These are phyloP conservation scores for Isurus oxyrinchus DNA, from an alignment of 2,113 vertebrate genomes.

Conservation along the genomic window DNA sequence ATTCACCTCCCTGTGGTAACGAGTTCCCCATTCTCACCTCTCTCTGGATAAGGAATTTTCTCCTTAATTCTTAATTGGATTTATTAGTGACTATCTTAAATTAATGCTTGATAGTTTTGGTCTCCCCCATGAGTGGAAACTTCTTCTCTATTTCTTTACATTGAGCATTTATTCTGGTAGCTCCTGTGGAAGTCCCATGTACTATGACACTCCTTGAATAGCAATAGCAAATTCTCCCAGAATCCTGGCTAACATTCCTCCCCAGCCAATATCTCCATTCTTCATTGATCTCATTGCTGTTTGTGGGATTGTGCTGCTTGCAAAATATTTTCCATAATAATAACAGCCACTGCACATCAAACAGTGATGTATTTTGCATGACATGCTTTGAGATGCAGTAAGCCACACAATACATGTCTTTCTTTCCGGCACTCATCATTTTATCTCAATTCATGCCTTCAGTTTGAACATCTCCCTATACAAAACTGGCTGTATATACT, in stretches of 20 bases:
- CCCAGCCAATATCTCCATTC: neutral
- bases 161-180: neutral
- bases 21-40: no score
- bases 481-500: neutral
- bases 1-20: neutral
- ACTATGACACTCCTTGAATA: neutral
- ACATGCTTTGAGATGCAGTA: neutral
- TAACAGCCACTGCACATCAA: neutral
- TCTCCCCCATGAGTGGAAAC: neutral
- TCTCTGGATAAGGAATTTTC: neutral
- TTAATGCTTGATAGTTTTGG: neutral
- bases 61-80: neutral
- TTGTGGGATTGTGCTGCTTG: neutral
- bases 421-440: neutral
- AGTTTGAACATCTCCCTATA: neutral
- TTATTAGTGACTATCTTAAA: neutral
- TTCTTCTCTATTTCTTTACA: neutral
- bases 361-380: neutral
- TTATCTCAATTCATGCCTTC: neutral
- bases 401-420: neutral
- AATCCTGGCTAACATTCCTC: neutral
- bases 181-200: neutral
- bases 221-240: neutral
- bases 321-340: neutral
- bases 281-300: neutral